phyloP scores from a whole-genome alignment of 92 coral and sea anemone genomes.

The Hydrozoanthus gracilis region DNA sequence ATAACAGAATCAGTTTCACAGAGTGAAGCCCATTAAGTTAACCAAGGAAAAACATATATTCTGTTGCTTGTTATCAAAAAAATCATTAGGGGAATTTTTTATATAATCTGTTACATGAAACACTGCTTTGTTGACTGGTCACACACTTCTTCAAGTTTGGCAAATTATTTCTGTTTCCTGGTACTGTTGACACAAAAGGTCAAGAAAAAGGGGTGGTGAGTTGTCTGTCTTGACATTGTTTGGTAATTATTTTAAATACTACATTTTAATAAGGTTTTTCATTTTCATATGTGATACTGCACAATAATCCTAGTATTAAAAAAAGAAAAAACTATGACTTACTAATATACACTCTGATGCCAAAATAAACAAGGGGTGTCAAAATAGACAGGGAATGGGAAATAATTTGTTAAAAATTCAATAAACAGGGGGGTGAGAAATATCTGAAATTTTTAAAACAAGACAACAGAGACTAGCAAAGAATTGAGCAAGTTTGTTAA shows the following conservation, averaged over 20 bases:
- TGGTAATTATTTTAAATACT: background rate
- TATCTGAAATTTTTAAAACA: too few relatives aligned
- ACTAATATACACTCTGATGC: too few relatives aligned
- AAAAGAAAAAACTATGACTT: too few relatives aligned
- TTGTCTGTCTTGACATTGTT: background rate
- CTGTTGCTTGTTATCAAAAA: background rate
- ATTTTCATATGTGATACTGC: background rate
- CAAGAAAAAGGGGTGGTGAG: background rate
- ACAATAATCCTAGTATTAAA: background rate
- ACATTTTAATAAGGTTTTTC: background rate
- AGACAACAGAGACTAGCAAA: too few relatives aligned
- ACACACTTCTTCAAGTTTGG: background rate
- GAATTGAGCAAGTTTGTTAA: too few relatives aligned
- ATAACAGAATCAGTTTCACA: too few relatives aligned
- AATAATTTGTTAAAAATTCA: too few relatives aligned
- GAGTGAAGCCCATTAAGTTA: too few relatives aligned
- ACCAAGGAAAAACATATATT: too few relatives aligned
- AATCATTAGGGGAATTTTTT: background rate
- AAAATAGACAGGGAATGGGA: too few relatives aligned
- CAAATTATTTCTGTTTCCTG: background rate
- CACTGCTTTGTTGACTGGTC: background rate
- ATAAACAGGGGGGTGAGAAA: too few relatives aligned
- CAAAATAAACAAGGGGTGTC: too few relatives aligned
- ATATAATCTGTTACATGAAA: background rate
- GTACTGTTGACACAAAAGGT: slow-evolving; percentile 28